Conservation (phyloP, 2,888 invertebrate genomes). For the Myathropa florea region DNA sequence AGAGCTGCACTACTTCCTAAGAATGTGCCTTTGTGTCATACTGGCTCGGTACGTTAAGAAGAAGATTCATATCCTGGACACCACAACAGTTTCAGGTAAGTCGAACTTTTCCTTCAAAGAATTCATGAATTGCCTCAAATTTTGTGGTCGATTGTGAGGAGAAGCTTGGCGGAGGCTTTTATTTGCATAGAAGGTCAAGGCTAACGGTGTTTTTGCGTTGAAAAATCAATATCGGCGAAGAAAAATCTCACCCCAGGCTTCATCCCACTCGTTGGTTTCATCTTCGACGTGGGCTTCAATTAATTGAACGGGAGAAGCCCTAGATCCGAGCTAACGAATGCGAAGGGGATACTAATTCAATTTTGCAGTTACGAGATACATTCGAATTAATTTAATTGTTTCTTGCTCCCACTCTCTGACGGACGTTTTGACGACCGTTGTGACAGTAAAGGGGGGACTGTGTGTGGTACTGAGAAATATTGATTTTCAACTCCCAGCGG, state of each 20-base stretch:
- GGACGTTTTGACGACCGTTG: too few relatives aligned
- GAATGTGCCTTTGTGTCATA: conserved; percentile 86
- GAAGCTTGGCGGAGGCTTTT: background rate
- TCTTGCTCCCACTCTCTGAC: background rate
- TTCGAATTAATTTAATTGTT: background rate
- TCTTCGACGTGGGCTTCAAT: background rate
- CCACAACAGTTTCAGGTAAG: conserved; percentile 86
- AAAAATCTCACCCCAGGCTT: too few relatives aligned
- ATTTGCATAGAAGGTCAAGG: background rate
- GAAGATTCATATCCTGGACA: conserved; percentile 85
- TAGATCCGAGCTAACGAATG: background rate
- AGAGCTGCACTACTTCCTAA: conserved; percentile 88
- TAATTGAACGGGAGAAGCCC: background rate
- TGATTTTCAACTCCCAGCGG: conserved; percentile 39
- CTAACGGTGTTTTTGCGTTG: background rate
- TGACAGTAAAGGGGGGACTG: too few relatives aligned
- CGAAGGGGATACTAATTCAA: background rate
- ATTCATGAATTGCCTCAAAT: background rate
- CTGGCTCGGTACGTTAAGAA: conserved; percentile 85
- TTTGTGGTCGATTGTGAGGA: background rate
- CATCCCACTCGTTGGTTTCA: background rate
- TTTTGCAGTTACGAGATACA: background rate
- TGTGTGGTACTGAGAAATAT: conserved; percentile 27
- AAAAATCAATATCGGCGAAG: background rate
- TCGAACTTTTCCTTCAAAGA: conserved; percentile 46